These are phyloP conservation scores for Sinelater perroti DNA, from an alignment of 2,888 invertebrate genomes.

Conservation along the genomic window DNA sequence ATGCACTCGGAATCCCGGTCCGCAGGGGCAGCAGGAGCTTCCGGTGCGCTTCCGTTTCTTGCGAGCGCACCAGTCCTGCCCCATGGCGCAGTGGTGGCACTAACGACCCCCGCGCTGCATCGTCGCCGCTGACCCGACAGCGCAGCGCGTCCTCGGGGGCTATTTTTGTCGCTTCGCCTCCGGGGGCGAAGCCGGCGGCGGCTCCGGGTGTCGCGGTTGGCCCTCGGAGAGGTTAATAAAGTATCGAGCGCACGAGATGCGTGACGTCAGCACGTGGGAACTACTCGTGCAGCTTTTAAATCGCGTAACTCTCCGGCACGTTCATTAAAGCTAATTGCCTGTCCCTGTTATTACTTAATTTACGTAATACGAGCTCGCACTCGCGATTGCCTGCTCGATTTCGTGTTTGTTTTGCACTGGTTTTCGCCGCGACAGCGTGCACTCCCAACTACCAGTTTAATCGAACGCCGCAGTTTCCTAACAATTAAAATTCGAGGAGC, in stretches of 20 bases:
- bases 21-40: slow-evolving; percentile 66
- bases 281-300: slow-evolving; percentile 22
- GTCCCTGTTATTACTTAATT: slow-evolving; percentile 12
- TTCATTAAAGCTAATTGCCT: slow-evolving; percentile 14
- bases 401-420: slow-evolving; percentile 13
- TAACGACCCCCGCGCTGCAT: slow-evolving; percentile 15
- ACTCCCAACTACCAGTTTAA: neutral
- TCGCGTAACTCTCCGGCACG: slow-evolving; percentile 11
- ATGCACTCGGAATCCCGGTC: slow-evolving; percentile 68
- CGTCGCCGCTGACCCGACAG: neutral
- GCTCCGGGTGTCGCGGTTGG: slow-evolving; percentile 19
- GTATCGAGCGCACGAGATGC: slow-evolving; percentile 42
- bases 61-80: slow-evolving; percentile 79
- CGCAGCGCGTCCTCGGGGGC: slow-evolving; percentile 3
- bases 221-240: slow-evolving; percentile 42
- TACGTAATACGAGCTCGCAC: slow-evolving; percentile 12
- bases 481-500: too few relatives aligned
- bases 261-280: slow-evolving; percentile 40
- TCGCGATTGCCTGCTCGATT: slow-evolving; percentile 10
- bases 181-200: slow-evolving; percentile 3
- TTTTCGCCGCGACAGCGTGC: neutral
- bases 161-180: too few relatives aligned
- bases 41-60: slow-evolving; percentile 75
- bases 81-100: slow-evolving; percentile 63
- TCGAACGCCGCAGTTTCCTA: neutral